These are phyloP conservation scores for Drosophila fungiperda DNA, from an alignment of 2,888 invertebrate genomes.

Conservation along the genomic window DNA sequence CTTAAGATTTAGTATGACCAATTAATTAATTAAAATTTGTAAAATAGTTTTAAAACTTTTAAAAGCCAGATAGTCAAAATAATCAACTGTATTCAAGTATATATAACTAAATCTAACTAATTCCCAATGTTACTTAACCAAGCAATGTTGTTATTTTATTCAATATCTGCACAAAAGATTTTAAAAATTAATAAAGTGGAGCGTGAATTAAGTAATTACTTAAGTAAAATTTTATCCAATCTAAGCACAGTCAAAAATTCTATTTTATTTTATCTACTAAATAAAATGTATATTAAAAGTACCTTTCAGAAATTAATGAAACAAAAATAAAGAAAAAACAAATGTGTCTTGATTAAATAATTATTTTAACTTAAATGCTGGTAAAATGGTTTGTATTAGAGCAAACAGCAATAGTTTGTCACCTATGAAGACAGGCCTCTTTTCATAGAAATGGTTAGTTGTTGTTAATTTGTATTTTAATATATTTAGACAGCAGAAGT, in stretches of 20 bases:
- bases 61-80: neutral
- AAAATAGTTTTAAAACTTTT: neutral
- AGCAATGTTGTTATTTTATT: neutral
- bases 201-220: no score
- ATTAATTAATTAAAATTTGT: neutral
- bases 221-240: neutral
- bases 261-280: neutral
- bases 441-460: conserved; percentile 8
- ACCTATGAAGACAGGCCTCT: conserved; percentile 7
- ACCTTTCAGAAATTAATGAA: neutral
- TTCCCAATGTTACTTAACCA: neutral
- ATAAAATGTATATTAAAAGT: neutral
- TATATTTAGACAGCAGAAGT: conserved; percentile 29
- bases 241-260: neutral
- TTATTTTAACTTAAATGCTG: neutral
- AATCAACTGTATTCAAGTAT: neutral
- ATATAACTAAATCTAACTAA: no score
- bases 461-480: conserved; percentile 16
- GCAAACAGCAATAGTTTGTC: neutral
- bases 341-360: neutral
- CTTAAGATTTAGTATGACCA: neutral
- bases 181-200: neutral
- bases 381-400: neutral
- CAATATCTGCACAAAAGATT: neutral
- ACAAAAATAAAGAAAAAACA: neutral